These are phyloP conservation scores for Psilopogon haemacephalus DNA, from an alignment of 2,113 vertebrate genomes.

Conservation along the genomic window DNA sequence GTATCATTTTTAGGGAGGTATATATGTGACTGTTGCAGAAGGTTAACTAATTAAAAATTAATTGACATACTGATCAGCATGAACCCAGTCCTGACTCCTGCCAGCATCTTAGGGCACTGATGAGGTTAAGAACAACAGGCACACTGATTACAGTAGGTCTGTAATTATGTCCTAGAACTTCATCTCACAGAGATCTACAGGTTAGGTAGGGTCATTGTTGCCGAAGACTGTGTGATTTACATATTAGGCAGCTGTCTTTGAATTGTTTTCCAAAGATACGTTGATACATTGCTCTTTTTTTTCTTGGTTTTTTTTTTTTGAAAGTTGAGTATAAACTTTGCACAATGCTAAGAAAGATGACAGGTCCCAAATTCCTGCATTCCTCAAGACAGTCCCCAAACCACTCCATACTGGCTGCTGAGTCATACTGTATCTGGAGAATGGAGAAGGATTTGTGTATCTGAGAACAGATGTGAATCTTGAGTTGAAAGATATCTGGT, in stretches of 20 bases:
- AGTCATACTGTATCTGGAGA: neutral
- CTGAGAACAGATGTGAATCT: neutral
- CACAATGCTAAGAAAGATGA: neutral
- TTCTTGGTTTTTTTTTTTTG: neutral
- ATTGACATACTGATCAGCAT: fast-evolving
- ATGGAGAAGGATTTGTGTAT: neutral
- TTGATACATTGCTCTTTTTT: neutral
- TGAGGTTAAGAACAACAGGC: neutral
- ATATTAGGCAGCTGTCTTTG: neutral
- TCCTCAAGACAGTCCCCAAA: neutral
- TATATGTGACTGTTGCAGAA: neutral
- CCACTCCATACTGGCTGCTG: neutral
- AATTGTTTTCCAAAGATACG: neutral
- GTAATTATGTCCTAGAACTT: neutral
- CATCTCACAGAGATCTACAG: neutral
- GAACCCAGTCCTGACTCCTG: neutral
- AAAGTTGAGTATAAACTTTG: neutral
- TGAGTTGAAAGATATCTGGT: neutral
- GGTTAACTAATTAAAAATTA: neutral
- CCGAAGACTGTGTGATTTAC: neutral
- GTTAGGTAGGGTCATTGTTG: neutral
- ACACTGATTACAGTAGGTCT: neutral
- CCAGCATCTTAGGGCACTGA: neutral
- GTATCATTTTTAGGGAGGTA: neutral
- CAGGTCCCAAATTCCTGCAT: neutral